A percentile compares a stretch with the other conserved stretches of the same genome.
Conservation (phyloP, 1,140 invertebrate genomes). For the Aphaenogaster floridana region DNA sequence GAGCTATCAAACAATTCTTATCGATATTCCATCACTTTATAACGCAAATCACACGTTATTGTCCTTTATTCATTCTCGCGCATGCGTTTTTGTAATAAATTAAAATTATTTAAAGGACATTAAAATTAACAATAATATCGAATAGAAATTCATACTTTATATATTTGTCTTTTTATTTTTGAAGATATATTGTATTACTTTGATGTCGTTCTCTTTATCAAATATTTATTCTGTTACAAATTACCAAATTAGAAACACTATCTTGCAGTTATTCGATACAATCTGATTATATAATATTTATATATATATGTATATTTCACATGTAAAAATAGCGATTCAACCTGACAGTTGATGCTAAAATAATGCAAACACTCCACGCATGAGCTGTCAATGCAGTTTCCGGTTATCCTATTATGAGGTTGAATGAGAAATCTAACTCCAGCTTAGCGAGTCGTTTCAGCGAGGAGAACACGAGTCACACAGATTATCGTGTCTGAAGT, state of each 20-base stretch:
- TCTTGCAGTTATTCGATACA: neutral
- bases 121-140: neutral
- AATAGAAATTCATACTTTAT: neutral
- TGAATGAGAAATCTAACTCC: conserved; percentile 48
- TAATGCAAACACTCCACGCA: conserved; percentile 35
- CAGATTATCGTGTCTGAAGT: conserved; percentile 57
- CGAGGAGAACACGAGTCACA: conserved; percentile 28
- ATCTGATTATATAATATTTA: neutral
- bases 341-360: neutral
- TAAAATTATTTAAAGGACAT: neutral
- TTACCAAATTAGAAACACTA: neutral
- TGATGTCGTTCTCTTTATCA: neutral
- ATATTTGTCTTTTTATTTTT: neutral
- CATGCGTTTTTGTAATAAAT: neutral
- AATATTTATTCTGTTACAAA: neutral
- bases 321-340: neutral
- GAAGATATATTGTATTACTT: neutral
- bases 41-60: neutral
- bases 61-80: neutral
- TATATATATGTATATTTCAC: neutral
- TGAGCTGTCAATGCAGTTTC: conserved; percentile 40
- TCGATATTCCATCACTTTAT: neutral
- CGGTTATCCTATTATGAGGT: conserved; percentile 35
- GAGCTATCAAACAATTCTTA: conserved; percentile 14
- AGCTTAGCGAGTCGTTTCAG: conserved; percentile 32